These are phyloP conservation scores for Amblyopsis rosae DNA, from an alignment of 2,113 vertebrate genomes.

Conservation along the genomic window DNA sequence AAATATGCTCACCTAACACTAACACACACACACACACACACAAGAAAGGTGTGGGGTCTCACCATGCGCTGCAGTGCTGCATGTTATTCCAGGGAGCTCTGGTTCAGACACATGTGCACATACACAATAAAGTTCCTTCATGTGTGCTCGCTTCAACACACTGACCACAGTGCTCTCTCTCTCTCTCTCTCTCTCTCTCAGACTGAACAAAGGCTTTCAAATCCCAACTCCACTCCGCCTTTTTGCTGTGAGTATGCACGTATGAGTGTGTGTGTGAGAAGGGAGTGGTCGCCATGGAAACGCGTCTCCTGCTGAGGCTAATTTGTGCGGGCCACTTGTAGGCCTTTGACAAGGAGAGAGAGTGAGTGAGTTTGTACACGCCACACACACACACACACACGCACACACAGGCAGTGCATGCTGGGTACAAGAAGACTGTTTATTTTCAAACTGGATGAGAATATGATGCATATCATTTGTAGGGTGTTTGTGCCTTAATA, in stretches of 20 bases:
- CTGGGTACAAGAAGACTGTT: slow-evolving; percentile 5
- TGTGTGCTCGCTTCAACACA: slow-evolving; percentile 1
- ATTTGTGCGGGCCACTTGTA: slow-evolving; percentile 74
- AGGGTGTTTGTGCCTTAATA: background rate
- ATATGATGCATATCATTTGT: background rate
- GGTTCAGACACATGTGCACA: too few relatives aligned
- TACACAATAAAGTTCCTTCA: too few relatives aligned
- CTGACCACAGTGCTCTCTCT: slow-evolving; percentile 24
- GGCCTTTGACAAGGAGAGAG: slow-evolving; percentile 29
- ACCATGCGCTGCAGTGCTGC: too few relatives aligned
- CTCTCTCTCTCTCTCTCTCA: slow-evolving; percentile 19
- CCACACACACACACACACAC: slow-evolving; percentile 6
- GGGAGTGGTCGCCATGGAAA: slow-evolving; percentile 72
- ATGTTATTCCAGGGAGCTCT: too few relatives aligned
- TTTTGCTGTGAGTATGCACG: slow-evolving; percentile 27
- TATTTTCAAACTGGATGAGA: background rate
- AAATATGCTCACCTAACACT: background rate
- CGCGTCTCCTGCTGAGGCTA: slow-evolving; percentile 77
- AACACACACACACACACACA: slow-evolving; percentile 9
- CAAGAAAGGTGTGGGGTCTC: background rate
- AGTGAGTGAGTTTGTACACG: background rate
- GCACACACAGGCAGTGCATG: slow-evolving; percentile 3
- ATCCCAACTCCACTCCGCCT: slow-evolving; percentile 51
- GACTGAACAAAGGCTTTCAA: slow-evolving; percentile 71
- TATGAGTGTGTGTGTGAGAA: slow-evolving; percentile 24